These are phyloP conservation scores for Eubasilissa regina DNA, from an alignment of 1,140 invertebrate species.

Conservation along the genomic window DNA sequence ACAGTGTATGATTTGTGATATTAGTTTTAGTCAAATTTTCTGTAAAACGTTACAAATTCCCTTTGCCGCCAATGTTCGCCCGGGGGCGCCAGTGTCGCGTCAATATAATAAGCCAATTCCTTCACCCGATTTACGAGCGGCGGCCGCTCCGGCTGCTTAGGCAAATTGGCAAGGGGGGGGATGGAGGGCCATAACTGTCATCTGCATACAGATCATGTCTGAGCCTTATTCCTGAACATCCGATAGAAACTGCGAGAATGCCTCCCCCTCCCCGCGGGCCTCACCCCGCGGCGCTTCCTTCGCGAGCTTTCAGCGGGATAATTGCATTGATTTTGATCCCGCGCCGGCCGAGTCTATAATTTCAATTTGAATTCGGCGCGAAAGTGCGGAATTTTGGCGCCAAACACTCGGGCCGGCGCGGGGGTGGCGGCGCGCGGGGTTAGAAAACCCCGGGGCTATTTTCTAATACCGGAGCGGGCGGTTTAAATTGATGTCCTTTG, in stretches of 20 bases:
- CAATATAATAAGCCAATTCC: constrained; percentile 43
- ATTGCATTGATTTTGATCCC: constrained; percentile 44
- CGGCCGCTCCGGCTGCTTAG: constrained; percentile 28
- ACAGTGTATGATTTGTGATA: no score
- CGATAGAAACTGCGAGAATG: constrained; percentile 6
- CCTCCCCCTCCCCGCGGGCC: neutral
- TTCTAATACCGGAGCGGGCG: neutral
- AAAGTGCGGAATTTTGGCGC: neutral
- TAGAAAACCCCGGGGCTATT: neutral
- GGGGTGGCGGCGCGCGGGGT: no score
- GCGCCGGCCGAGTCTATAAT: neutral
- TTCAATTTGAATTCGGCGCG: constrained; percentile 15
- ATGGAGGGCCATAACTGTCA: constrained; percentile 42
- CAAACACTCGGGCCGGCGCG: no score
- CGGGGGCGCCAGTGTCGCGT: neutral
- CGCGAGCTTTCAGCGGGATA: constrained; percentile 35
- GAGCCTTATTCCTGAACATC: constrained; percentile 11
- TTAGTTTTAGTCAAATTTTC: no score
- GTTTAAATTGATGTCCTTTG: constrained; percentile 8
- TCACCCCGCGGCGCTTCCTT: neutral
- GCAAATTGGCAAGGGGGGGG: constrained; percentile 7
- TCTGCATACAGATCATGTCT: constrained; percentile 43
- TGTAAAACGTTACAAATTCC: neutral
- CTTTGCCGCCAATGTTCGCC: neutral
- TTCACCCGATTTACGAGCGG: constrained; percentile 38